phyloP scores from a whole-genome alignment of 1,140 invertebrate species.

The Acromyrmex echinatior region DNA sequence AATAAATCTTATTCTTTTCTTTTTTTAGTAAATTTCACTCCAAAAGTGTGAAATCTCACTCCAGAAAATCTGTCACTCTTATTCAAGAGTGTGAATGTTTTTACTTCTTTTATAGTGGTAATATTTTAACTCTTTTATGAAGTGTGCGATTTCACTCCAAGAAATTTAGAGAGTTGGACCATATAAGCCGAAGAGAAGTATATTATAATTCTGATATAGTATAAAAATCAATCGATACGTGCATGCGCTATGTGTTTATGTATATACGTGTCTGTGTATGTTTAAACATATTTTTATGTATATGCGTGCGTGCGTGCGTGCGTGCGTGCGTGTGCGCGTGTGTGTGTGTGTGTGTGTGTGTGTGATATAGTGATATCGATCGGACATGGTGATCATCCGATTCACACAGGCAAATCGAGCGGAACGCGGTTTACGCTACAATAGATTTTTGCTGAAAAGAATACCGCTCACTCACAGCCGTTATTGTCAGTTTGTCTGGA shows the following conservation, averaged over 20 bases:
- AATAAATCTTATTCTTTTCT: too few species aligned
- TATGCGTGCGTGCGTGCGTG: not conserved
- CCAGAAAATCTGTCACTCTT: too few species aligned
- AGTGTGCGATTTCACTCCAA: too few species aligned
- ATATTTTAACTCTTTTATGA: too few species aligned
- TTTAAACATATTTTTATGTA: too few species aligned
- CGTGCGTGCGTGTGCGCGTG: not conserved
- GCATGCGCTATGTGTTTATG: not conserved
- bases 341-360: not conserved
- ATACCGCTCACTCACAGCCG: slow-evolving; percentile 76
- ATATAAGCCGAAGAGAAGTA: not conserved
- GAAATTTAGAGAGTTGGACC: not conserved
- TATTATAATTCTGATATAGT: not conserved
- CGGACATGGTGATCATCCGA: slow-evolving; percentile 25
- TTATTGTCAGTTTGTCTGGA: slow-evolving; percentile 83
- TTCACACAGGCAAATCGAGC: slow-evolving; percentile 63
- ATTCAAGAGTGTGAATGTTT: too few species aligned
- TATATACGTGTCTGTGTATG: not conserved
- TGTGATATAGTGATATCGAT: slow-evolving; percentile 1
- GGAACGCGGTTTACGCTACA: slow-evolving; percentile 42
- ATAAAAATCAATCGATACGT: slow-evolving; percentile 31
- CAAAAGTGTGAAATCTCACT: too few species aligned
- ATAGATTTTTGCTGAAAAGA: slow-evolving; percentile 62
- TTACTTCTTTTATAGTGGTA: too few species aligned
- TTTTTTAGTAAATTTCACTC: too few species aligned